Evolutionary conservation across 2,888 invertebrate species (phyloP).

Genomic region (Lithophane ornitopus): DNA sequence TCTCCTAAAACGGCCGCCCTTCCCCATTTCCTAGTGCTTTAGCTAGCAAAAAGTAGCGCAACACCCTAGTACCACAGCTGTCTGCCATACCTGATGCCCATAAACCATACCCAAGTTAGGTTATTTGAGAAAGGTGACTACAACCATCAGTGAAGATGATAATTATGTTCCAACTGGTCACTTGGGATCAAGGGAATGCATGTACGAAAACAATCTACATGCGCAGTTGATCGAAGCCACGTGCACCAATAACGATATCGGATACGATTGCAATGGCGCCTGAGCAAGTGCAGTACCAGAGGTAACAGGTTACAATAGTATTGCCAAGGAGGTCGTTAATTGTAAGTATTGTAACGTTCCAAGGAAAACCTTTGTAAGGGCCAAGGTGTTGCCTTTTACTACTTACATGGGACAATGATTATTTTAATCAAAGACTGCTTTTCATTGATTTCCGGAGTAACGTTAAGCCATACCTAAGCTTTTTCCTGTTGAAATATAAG

Average conservation of each 20-base stretch:
- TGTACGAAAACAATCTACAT: background rate
- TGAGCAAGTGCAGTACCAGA: conserved; percentile 13
- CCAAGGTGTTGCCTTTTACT: conserved; percentile 49
- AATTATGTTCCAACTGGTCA: background rate
- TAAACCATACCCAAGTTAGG: too few relatives aligned
- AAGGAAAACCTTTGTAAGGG: conserved; percentile 48
- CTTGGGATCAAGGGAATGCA: background rate
- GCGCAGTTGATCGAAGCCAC: background rate
- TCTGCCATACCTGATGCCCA: too few relatives aligned
- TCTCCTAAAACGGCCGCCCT: too few relatives aligned
- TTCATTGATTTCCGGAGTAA: conserved; percentile 48
- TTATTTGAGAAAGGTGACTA: background rate
- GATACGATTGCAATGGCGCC: conserved; percentile 24
- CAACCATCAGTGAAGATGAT: background rate
- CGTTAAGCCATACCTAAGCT: background rate
- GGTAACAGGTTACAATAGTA: conserved; percentile 34
- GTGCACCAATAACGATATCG: conserved; percentile 23
- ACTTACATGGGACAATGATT: conserved; percentile 53
- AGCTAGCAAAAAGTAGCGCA: too few relatives aligned
- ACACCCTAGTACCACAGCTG: too few relatives aligned
- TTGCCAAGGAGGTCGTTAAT: conserved; percentile 56
- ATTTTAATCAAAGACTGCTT: conserved; percentile 48
- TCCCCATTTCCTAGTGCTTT: too few relatives aligned
- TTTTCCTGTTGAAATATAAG: background rate
- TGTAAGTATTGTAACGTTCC: conserved; percentile 36